Evolutionary conservation across 2,888 invertebrate genomes (phyloP), one percentile per base, ranked within the genome.

Genomic region (Calameuta pallipes): DNA sequence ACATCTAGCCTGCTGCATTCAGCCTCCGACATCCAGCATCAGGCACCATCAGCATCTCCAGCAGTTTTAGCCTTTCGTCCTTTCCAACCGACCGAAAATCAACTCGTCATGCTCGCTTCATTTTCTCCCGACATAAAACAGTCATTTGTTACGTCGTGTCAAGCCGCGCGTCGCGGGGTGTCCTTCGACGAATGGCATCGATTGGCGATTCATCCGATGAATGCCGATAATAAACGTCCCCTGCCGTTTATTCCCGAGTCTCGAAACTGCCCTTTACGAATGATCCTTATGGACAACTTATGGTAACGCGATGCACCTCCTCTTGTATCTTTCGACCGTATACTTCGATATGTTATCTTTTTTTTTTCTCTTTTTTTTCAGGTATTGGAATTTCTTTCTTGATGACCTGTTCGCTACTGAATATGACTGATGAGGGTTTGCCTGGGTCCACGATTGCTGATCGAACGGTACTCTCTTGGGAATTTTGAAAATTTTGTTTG

Each of bases 31-130:
- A n/a, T 69, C 76, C 69, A 69, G 73, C 37, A 23, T 41, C 69
- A 70, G 41, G 15, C 78, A 75, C 69, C 76, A 76, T 77, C 83
- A 74, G 79, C 74, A 76, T 79, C 76, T 75, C 80, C 80, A 83
- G 36, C 34, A 71, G 70, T 33, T 56, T 56, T 6, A 56, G 71
- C 33, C 71, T 80, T 82, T 73, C 81, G 75, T 37, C 74, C 78
- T 80, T 80, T 75, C 78, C 82, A 81, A 84, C 85, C 84, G 81
- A 86, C 86, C 87, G 88, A 90, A 90, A 91, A 91, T 90, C 89
- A 89, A 90, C 91, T 89, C 88, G 91, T 91, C 91, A 91, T 91
- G 88, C 90, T 91, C 87, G 89, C 90, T 91, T 91, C 91, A 91
- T 91, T 91, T 91, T 91, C 91, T 91, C 88, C 82, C 85, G 88